Base-by-base conservation (phyloP, 1,140 invertebrate genomes). In the Lamellibrachia luymesi region DNA sequence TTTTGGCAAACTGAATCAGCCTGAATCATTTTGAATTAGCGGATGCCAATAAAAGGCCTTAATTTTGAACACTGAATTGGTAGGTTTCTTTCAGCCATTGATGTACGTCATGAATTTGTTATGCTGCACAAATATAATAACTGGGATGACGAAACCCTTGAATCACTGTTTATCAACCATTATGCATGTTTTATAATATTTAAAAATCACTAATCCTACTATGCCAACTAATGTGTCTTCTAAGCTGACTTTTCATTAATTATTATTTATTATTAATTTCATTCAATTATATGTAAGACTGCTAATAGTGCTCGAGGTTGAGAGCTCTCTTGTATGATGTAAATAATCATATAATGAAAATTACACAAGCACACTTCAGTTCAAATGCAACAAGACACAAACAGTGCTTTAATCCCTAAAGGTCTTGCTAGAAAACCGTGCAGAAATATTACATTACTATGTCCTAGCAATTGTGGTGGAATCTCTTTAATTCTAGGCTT, bases 161-260 rank as follows among this genome's bases (percentile, higher is more conserved):
- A 80, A 1, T 80, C 27, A 5, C 91, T 80, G 64, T 17, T 38
- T 38, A 38, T 38, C 38, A 80, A 8, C 1, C 8, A 80, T 17
- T 80, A 80, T 80, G 64, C 64, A 80, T 80, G 64, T 80, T 80
- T 80, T 22, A 80, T 56, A 17, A 56, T 80, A 80, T 80, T 22
- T 27, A 49, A 64, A 94, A 94, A 92, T 92, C 13, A 52, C 38
- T 92, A 51, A 92, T 51, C 10, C 38, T 92, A 92, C 10, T 22
- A 8, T 22, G 64, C 56, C 50, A 93, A 93, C n/a, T 90, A 90
- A 92, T 7, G 22, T 38, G 38, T 92, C 6, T 49, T 50, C 2
- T 91, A 50, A 80, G 64, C 64, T 22, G 7, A 22, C 64, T 80
- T 22, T 80, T 10, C 25, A 22, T 17, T 4, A 22, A 10, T 80